Evolutionary conservation across 2,888 invertebrate species (phyloP), one percentile per base, ranked within the genome.

Genomic region (Lobophora halterata): DNA sequence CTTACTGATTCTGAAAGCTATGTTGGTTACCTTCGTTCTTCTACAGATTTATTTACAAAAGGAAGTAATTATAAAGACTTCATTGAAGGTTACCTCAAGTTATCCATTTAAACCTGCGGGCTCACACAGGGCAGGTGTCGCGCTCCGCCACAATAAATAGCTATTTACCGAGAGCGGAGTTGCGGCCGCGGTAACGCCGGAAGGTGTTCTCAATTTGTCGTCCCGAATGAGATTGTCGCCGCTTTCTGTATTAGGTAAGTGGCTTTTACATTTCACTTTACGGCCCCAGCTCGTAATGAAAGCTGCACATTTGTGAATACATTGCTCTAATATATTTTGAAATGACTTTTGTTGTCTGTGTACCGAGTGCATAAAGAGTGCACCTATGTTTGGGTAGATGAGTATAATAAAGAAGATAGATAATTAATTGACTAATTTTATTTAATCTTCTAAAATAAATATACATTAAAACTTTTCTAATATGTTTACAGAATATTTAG

Each of bases 131-230:
- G 73, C 83, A 82, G 79, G 78, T 82, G 82, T 77, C 79, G 61
- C 71, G 62, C 60, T 52, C 55, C 59, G 59, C 74, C 81, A 69
- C 81, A 81, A 81, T 75, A 79, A 81, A 85, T 78, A 79, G 81
- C 75, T 77, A 71, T 77, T 82, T 80, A 76, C 71, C 71, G 67
- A 71, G 57, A 34, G 10, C 68, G 71, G 63, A 65, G 61, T 61
- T 68, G 70, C 65, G 68, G 71, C 65, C 54, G 53, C 61, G 70
- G 67, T 52, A 56, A 58, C 55, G 62, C 70, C 72, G 79, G 79
- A 80, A 82, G 80, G 75, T 79, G 81, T 77, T 78, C 77, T 71
- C 82, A 82, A 86, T 86, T 85, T 85, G 85, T 85, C 81, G 76
- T 61, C 58, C 68, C 57, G 73, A 81, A 83, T 81, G 79, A 81